A percentile compares a stretch with the other conserved stretches of the same genome.
phyloP scores from a whole-genome alignment of 2,888 invertebrate species.

The Drosophila robusta region DNA sequence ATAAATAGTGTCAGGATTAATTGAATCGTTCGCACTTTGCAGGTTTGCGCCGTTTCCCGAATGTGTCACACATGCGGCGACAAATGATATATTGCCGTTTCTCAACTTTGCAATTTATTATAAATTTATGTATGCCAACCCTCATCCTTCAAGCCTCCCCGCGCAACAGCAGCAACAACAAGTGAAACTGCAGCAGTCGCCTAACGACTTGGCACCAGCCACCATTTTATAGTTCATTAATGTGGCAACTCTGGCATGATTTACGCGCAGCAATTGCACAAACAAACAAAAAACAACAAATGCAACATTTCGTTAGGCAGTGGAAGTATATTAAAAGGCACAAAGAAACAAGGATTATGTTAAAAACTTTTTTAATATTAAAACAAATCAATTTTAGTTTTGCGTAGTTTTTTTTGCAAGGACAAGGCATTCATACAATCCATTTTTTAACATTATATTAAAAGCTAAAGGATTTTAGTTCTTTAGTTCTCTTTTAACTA shows the following conservation, averaged over 20 bases:
- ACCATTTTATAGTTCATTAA: conserved; percentile 75
- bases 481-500: too few species aligned
- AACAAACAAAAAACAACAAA: conserved; percentile 9
- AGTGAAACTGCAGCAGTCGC: conserved; percentile 23
- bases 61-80: conserved; percentile 75
- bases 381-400: too few species aligned
- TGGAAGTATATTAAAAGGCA: not conserved
- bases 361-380: too few species aligned
- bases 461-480: too few species aligned
- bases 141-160: conserved; percentile 17
- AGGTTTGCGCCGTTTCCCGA: conserved; percentile 35
- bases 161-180: not conserved
- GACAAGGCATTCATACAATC: too few species aligned
- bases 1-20: conserved; percentile 84
- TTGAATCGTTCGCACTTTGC: conserved; percentile 84
- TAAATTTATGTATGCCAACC: conserved; percentile 66
- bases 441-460: too few species aligned
- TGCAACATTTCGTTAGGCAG: not conserved
- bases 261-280: conserved; percentile 50
- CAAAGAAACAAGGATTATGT: not conserved
- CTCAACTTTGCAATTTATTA: conserved; percentile 80
- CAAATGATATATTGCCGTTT: conserved; percentile 79
- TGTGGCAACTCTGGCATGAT: conserved; percentile 69
- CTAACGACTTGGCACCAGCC: conserved; percentile 39
- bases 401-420: too few species aligned